These are phyloP conservation scores for Dysidea cf. avara DNA, from an alignment of 37 sponge, comb jelly and placozoan genomes.

Conservation along the genomic window DNA sequence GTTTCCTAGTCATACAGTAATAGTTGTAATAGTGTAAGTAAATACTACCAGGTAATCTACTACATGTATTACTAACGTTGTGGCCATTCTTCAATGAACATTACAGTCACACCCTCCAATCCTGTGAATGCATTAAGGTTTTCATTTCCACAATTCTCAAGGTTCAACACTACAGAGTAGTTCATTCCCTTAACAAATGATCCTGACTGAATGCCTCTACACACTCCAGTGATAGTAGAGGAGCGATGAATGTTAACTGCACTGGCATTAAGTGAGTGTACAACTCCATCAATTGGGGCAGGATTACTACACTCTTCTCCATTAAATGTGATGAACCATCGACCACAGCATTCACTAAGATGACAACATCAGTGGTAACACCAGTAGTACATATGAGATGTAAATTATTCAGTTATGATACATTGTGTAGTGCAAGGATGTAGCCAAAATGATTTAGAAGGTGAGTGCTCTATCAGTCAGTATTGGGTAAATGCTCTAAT, in stretches of 20 bases:
- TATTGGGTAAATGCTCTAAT: no score
- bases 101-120: neutral
- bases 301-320: conserved; percentile 51
- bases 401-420: no score
- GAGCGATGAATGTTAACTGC: conserved; percentile 43
- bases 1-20: no score
- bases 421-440: no score
- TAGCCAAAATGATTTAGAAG: no score
- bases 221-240: conserved; percentile 33
- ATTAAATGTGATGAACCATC: conserved; percentile 58
- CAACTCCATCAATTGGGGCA: conserved; percentile 62
- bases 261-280: conserved; percentile 18
- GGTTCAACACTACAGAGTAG: conserved; percentile 23
- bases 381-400: no score
- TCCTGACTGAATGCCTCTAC: conserved; percentile 11
- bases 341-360: no score
- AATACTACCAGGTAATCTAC: no score
- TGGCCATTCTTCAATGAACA: conserved; percentile 54
- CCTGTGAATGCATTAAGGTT: conserved; percentile 54
- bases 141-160: conserved; percentile 46
- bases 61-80: neutral
- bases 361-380: no score
- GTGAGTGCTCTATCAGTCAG: no score
- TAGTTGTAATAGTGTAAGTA: no score
- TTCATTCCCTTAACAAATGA: neutral